Conservation (phyloP, 2,113 vertebrate genomes). For the Parotia lawesii region DNA sequence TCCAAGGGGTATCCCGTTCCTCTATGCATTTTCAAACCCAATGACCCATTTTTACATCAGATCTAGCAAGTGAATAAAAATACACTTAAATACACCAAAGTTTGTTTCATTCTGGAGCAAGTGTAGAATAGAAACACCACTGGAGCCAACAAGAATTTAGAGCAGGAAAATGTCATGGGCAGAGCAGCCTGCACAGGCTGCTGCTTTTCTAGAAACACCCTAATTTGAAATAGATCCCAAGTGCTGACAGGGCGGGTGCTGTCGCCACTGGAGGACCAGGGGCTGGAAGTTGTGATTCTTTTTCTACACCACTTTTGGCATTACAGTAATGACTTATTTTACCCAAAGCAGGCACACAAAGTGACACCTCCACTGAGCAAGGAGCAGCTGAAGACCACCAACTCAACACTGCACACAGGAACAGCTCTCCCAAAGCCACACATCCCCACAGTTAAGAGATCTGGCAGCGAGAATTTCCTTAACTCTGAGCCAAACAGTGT, state of each 20-base stretch:
- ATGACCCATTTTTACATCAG: not conserved
- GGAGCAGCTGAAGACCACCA: not conserved
- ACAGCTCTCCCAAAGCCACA: not conserved
- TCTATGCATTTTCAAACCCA: not conserved
- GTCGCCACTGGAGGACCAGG: not conserved
- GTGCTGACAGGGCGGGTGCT: not conserved
- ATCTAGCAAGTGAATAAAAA: not conserved
- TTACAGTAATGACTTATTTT: not conserved
- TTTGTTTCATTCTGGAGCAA: not conserved
- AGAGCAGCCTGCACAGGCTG: not conserved
- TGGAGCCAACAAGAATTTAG: not conserved
- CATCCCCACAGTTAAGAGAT: not conserved
- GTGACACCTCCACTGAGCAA: not conserved
- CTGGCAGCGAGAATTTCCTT: not conserved
- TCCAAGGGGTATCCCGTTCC: not conserved
- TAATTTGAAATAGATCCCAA: not conserved
- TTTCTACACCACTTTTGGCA: not conserved
- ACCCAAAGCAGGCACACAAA: not conserved
- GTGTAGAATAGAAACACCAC: not conserved
- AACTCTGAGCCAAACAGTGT: not conserved
- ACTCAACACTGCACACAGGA: not conserved
- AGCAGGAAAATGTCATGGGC: not conserved
- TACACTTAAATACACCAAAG: not conserved
- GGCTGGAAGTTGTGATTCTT: not conserved
- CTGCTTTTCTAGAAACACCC: not conserved